phyloP scores from a whole-genome alignment of 2,113 vertebrate genomes.

The Passerina amoena region DNA sequence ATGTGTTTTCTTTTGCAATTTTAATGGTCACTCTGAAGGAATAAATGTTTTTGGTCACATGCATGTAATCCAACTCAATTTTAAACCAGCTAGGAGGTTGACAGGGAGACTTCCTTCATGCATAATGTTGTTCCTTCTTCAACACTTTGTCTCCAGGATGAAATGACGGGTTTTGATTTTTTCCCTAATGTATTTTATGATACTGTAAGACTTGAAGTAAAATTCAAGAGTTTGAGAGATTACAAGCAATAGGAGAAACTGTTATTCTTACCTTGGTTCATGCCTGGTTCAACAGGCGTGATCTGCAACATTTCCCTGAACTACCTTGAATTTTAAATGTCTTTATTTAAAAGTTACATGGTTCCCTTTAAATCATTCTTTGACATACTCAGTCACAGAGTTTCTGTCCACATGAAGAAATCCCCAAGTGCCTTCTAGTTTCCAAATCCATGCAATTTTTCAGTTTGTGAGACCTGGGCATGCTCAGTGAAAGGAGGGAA shows the following conservation, averaged over 20 bases:
- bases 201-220: background rate
- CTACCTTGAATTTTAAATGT: background rate
- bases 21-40: background rate
- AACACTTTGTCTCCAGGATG: background rate
- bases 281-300: background rate
- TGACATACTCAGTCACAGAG: background rate
- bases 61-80: background rate
- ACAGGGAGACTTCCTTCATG: background rate
- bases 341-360: background rate
- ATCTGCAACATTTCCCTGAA: background rate
- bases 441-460: background rate
- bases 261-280: background rate
- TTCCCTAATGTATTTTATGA: background rate
- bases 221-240: background rate
- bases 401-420: background rate
- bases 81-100: background rate
- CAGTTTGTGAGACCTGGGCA: background rate
- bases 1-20: background rate
- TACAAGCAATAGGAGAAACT: background rate
- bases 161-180: background rate
- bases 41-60: background rate
- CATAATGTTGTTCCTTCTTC: background rate
- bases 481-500: background rate
- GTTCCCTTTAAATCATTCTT: background rate
- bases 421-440: background rate